Base-by-base conservation (phyloP, 2,888 invertebrate genomes). In the Stictocephala bisonia region DNA sequence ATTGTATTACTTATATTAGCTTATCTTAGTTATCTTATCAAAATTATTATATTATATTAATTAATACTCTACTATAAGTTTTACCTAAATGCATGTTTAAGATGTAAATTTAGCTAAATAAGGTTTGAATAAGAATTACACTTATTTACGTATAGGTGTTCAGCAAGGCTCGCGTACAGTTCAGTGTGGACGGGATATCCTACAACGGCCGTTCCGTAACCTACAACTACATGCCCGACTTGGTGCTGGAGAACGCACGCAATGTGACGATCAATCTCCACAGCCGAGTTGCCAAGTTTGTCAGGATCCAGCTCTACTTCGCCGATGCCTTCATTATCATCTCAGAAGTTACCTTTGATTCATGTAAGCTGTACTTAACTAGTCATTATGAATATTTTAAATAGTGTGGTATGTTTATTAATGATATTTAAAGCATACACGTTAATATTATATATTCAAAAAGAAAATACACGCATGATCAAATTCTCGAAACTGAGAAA, bases 321-420 rank as follows among this genome's bases (percentile, higher is more conserved):
- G 90, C 89, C 60, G 86, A 88, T 67, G 86, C 87, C 71, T 91
- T 91, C 91, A 88, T 93, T 80, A 88, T 92, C 86, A 86, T 93
- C 78, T 89, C 91, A 81, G 92, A 93, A 84, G 87, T 92, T 72
- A 84, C 85, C 50, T 89, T 89, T 80, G 86, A 88, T 77, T 87
- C 88, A 77, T 85, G 89, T 88, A 82, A 85, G 84, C 81, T 51
- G 41, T 26, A 51, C 44, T 15, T 4, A 7, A 44, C n/a, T 15
- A 35, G 7, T 9, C 18, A 48, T 20, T 40, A 53, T 35, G 13
- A 9, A 35, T 7, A 9, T 35, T 35, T 7, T 35, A 35, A 13
- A 35, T 66, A 41, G 15, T 22, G 13, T 13, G 9, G 35, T 15
- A 44, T 18, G 35, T 11, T 15, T 24, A 9, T 35, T 35, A 35